Percentiles rank a stretch among this genome's conserved stretches.
Conservation (phyloP, 2,797 vertebrate species). For the Acanthurus lineatus region DNA sequence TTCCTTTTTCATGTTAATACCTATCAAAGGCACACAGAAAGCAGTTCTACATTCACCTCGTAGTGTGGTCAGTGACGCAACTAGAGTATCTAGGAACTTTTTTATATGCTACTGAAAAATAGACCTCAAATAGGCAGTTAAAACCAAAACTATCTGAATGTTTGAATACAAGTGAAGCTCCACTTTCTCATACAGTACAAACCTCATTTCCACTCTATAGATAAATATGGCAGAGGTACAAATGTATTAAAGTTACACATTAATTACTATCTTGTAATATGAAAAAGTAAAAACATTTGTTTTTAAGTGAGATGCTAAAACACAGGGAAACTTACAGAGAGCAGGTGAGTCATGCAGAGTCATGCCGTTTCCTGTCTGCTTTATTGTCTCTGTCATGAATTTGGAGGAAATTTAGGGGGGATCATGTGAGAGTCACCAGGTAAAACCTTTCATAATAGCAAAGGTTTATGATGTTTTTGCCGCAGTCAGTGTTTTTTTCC, state of each 20-base stretch:
- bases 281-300: not conserved
- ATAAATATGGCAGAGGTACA: not conserved
- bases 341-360: conserved; percentile 27
- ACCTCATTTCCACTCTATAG: not conserved
- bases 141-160: not conserved
- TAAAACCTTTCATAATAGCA: conserved; percentile 27
- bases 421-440: conserved; percentile 71
- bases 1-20: not conserved
- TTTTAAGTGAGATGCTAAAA: not conserved
- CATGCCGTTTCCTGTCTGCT: not conserved
- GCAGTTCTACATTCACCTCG: not conserved
- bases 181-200: not conserved
- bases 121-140: not conserved
- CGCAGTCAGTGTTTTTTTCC: conserved; percentile 15
- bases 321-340: not conserved
- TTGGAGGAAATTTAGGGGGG: not conserved
- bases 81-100: not conserved
- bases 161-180: not conserved
- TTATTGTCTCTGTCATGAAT: not conserved
- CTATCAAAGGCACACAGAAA: not conserved
- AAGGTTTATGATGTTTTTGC: conserved; percentile 15
- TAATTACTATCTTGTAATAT: not conserved
- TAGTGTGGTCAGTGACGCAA: not conserved
- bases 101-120: too few relatives aligned
- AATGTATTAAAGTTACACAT: not conserved